Conservation (phyloP, 1,140 invertebrate genomes). For the Drosophila mayri region DNA sequence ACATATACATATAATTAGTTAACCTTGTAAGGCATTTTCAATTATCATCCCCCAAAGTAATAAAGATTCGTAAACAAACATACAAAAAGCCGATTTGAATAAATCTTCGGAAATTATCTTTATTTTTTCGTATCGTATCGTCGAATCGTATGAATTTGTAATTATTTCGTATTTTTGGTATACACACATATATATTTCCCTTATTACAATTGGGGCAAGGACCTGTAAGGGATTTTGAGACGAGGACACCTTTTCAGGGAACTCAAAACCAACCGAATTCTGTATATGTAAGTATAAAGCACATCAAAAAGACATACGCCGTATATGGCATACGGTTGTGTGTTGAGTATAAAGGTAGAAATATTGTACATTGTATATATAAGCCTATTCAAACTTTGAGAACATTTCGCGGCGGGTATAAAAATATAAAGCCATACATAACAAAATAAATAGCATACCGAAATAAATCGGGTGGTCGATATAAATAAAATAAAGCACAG, state of each 20-base stretch:
- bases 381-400: constrained; percentile 56
- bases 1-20: constrained; percentile 11
- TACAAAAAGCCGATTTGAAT: neutral
- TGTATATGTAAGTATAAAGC: no score
- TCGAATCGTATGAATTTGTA: constrained; percentile 10
- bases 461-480: constrained; percentile 29
- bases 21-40: constrained; percentile 33
- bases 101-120: neutral
- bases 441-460: constrained; percentile 40
- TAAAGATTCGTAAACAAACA: constrained; percentile 1
- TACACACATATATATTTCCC: neutral
- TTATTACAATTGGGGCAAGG: neutral
- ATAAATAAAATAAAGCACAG: constrained; percentile 51
- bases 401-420: constrained; percentile 38
- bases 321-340: constrained; percentile 18
- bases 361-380: constrained; percentile 32
- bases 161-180: constrained; percentile 23
- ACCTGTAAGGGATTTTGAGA: neutral
- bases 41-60: constrained; percentile 4
- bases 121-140: constrained; percentile 40
- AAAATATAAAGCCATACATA: constrained; percentile 40
- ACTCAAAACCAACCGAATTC: no score
- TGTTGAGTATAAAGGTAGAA: constrained; percentile 43
- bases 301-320: no score
- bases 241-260: no score